These are phyloP conservation scores for Smithornis capensis DNA, from an alignment of 2,113 vertebrate species.

Conservation along the genomic window DNA sequence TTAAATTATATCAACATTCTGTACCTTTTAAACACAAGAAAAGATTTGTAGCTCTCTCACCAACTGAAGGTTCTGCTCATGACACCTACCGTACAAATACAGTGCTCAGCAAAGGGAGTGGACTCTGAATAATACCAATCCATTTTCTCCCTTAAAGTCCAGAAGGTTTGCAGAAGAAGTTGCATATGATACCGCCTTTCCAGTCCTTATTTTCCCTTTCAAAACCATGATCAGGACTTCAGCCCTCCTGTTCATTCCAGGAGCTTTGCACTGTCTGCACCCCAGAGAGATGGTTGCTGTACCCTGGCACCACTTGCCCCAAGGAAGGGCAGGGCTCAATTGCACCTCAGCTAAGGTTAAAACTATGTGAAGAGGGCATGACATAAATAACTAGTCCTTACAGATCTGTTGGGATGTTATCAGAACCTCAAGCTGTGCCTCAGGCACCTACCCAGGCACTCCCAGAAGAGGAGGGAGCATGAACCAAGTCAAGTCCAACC, in stretches of 20 bases:
- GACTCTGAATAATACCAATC: background rate
- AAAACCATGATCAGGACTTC: background rate
- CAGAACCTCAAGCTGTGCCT: background rate
- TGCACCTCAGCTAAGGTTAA: background rate
- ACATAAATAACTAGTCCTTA: background rate
- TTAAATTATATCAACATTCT: background rate
- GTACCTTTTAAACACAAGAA: background rate
- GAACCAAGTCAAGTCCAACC: background rate
- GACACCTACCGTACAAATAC: background rate
- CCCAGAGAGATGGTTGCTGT: background rate
- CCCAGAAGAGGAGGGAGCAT: background rate
- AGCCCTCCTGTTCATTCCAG: accelerated
- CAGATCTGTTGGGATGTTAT: background rate
- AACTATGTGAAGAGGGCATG: background rate
- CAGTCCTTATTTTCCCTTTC: background rate
- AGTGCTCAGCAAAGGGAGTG: background rate
- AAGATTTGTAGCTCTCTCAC: background rate
- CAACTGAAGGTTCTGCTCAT: background rate
- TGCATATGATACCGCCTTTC: background rate
- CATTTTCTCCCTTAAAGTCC: background rate
- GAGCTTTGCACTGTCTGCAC: background rate
- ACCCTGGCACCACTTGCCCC: background rate
- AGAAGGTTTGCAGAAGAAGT: background rate
- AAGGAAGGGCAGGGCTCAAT: background rate
- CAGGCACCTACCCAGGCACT: background rate